Base-by-base conservation (phyloP, 2,888 invertebrate genomes). In the Catotricha subobsoleta region DNA sequence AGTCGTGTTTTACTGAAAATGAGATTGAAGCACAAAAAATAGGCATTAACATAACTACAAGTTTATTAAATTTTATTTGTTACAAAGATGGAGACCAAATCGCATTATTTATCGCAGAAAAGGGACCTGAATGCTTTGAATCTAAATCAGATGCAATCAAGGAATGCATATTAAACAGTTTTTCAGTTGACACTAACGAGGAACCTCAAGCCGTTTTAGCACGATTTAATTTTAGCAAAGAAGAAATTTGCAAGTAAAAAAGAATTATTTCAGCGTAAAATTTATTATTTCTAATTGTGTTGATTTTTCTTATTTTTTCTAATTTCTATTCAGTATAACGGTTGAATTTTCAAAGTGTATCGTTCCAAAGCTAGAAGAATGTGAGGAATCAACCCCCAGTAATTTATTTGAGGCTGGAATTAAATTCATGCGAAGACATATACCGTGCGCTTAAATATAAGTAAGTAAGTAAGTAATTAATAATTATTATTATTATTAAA, bases 1-100 rank as follows among this genome's bases (percentile, higher is more conserved):
- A 73, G 48, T 68, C 70, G 0, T 86, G 84, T 51, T 60, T 84
- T 43, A 67, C 71, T 1, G 54, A 59, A 0, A 62, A 69, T 1
- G 83, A 84, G 52, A 67, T 66, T 38, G 66, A 68, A 2, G 73
- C 70, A 41, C 67, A 76, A 37, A 68, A 71, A 44, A 69, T 71
- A 1, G 57, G 77, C 1, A 62, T 73, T 52, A 77, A 79, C 48
- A 72, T 82, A 28, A 68, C 80, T 0, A 69, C 76, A 28, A 76
- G 78, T 46, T 60, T 84, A 1, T 63, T 76, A 0, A 71, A 75
- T 48, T 86, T 86, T 54, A 64, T 80, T 19, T 86, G 86, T 54
- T 74, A 68, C 52, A 82, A 83, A 51, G 80, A 82, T 49, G 84
- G 84, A 8, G 83, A 84, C 55, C 72, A 83, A 49, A 78, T 86